Conservation (phyloP, 2,888 invertebrate species). For the Drosophila algonquin region DNA sequence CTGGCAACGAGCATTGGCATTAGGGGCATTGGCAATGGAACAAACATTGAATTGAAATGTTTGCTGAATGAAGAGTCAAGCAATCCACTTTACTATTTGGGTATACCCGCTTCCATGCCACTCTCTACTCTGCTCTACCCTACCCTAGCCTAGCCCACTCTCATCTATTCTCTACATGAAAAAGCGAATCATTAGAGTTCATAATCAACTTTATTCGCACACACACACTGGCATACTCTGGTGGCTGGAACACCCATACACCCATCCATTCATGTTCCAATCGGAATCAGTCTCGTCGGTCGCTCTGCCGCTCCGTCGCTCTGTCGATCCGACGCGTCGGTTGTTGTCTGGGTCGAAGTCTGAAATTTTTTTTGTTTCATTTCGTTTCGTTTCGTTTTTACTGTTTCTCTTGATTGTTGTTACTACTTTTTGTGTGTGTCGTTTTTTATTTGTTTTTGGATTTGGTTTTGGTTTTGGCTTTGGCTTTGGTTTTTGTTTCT, state of each 20-base stretch:
- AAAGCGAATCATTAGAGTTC: conserved; percentile 42
- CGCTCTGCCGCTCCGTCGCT: neutral
- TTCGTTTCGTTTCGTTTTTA: conserved; percentile 43
- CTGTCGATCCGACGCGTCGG: neutral
- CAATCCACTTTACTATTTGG: neutral
- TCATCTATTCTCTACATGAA: neutral
- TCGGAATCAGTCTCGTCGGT: conserved; percentile 56
- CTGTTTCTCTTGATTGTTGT: conserved; percentile 46
- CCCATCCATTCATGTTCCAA: conserved; percentile 48
- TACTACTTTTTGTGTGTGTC: conserved; percentile 29
- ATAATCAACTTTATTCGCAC: conserved; percentile 43
- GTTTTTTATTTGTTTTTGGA: conserved; percentile 37
- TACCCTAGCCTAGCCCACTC: neutral
- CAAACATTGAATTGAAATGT: neutral
- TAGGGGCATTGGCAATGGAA: neutral
- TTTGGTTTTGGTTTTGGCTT: conserved; percentile 16
- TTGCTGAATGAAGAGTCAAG: neutral
- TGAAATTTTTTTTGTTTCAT: conserved; percentile 54
- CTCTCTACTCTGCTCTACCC: neutral
- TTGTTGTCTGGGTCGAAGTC: conserved; percentile 76
- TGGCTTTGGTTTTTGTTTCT: conserved; percentile 30
- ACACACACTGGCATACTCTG: conserved; percentile 3
- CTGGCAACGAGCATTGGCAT: no score
- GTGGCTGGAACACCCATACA: conserved; percentile 10
- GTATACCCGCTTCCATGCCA: conserved; percentile 19